Evolutionary conservation across 2,888 invertebrate species (phyloP), one percentile per base, ranked within the genome.

Genomic region (Charanyca ferruginea): DNA sequence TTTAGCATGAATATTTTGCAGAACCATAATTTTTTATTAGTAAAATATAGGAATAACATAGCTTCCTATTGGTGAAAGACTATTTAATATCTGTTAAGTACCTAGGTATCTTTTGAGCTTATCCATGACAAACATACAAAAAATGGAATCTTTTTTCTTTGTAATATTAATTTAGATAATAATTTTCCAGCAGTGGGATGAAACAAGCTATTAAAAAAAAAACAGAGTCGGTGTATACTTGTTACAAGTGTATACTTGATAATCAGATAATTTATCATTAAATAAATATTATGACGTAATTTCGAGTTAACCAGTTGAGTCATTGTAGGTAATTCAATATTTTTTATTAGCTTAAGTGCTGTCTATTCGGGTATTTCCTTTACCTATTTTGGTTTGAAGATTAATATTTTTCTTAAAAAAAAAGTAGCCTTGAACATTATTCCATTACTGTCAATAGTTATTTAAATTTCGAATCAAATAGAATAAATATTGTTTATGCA

Each of bases 211-310:
- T 23, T 48, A n/a, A 20, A 55, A 55, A 55, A 55, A 61, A 42
- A 65, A 25, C 2, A 0, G 11, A 1, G 11, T 38, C 0, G 0
- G n/a, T 28, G 18, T 48, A 4, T 71, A 49, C 62, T n/a, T 45
- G 35, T 28, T 28, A 62, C 22, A 62, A 49, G 63, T 73, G 57
- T 72, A 65, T 77, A 75, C 62, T 73, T 79, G 80, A 80, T 87
- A 86, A 89, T 89, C 87, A 80, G 84, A 83, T 83, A 84, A 85
- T 86, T 87, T 87, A 89, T 90, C 88, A 84, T 88, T 85, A 87
- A 85, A 86, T 89, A 89, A 86, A 90, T 83, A 82, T 67, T 73
- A 71, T 79, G 76, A 80, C 77, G 80, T 81, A 61, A 76, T 81
- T 83, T 70, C 55, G 61, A 64, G 49, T 72, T 73, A 66, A 70